A percentile compares a stretch with the other conserved stretches of the same genome.
phyloP scores from a whole-genome alignment of 2,888 invertebrate species.

The Erebia aethiops region DNA sequence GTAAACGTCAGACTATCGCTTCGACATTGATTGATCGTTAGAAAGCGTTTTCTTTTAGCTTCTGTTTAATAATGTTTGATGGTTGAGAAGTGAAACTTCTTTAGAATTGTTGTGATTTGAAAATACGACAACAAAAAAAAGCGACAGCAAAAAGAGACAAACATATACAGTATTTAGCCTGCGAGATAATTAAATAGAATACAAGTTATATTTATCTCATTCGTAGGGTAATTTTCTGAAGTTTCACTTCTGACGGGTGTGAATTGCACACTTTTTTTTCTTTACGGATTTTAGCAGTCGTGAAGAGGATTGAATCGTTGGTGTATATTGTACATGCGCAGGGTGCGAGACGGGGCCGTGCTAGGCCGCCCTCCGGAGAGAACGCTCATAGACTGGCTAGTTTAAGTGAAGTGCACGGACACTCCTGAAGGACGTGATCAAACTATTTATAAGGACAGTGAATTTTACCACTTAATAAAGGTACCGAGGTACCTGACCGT shows the following conservation, averaged over 20 bases:
- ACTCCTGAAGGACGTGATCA: slow-evolving; percentile 64
- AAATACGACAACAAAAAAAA: too few species aligned
- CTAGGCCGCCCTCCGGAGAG: slow-evolving; percentile 58
- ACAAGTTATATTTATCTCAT: too few species aligned
- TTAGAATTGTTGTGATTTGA: too few species aligned
- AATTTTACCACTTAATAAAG: slow-evolving; percentile 49
- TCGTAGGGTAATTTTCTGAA: too few species aligned
- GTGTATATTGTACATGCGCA: not conserved
- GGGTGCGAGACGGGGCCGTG: slow-evolving; percentile 28
- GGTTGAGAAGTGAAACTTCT: too few species aligned
- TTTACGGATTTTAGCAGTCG: not conserved
- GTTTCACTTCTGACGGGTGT: not conserved
- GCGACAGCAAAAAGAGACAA: too few species aligned
- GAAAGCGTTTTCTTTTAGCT: slow-evolving; percentile 11
- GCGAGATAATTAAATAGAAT: too few species aligned
- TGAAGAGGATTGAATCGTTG: not conserved
- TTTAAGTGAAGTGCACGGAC: slow-evolving; percentile 79
- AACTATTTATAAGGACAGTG: slow-evolving; percentile 56
- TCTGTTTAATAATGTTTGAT: not conserved
- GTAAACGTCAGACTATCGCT: slow-evolving; percentile 21
- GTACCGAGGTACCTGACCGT: slow-evolving; percentile 49
- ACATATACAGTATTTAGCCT: too few species aligned
- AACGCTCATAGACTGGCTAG: slow-evolving; percentile 82
- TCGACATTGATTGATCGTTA: slow-evolving; percentile 1
- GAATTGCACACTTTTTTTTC: not conserved